phyloP scores from a whole-genome alignment of 2,113 vertebrate genomes.

The Scophthalmus maximus region DNA sequence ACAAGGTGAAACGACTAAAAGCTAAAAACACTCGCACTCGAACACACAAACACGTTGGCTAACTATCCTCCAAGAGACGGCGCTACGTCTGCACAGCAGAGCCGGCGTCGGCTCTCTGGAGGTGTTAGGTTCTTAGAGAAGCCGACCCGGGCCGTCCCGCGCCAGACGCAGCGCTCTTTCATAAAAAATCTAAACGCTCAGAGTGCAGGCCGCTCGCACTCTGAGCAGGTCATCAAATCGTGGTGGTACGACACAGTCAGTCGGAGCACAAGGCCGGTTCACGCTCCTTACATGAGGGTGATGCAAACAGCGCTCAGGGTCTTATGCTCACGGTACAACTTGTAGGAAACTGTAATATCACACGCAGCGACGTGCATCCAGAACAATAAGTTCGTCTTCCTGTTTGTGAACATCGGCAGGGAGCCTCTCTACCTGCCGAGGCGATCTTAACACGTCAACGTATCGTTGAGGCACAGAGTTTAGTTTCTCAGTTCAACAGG shows the following conservation, averaged over 20 bases:
- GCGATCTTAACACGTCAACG: slow-evolving; percentile 99
- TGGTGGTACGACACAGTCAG: slow-evolving; percentile 86
- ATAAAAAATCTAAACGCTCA: slow-evolving; percentile 80
- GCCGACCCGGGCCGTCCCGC: slow-evolving; percentile 74
- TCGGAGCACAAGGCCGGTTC: slow-evolving; percentile 87
- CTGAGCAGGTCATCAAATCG: slow-evolving; percentile 86
- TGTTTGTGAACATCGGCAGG: slow-evolving; percentile 91
- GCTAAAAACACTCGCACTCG: slow-evolving; percentile 83
- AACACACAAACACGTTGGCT: slow-evolving; percentile 78
- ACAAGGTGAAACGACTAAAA: slow-evolving; percentile 84
- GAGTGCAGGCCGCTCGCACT: slow-evolving; percentile 94
- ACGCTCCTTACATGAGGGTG: slow-evolving; percentile 94
- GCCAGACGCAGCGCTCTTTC: slow-evolving; percentile 87
- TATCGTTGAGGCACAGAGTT: slow-evolving; percentile 96
- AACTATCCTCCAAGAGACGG: slow-evolving; percentile 89
- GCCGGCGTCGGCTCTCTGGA: slow-evolving; percentile 82
- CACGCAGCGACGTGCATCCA: slow-evolving; percentile 73
- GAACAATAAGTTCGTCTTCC: slow-evolving; percentile 83
- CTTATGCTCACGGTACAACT: slow-evolving; percentile 87
- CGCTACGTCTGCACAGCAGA: slow-evolving; percentile 89
- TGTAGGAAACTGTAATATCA: slow-evolving; percentile 74
- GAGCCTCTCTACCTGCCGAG: slow-evolving; percentile 98
- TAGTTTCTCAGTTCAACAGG: slow-evolving; percentile 90
- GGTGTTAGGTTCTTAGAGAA: slow-evolving; percentile 80
- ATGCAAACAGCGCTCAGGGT: slow-evolving; percentile 90